Evolutionary conservation across 2,888 invertebrate genomes (phyloP), one percentile per base, ranked within the genome.

Genomic region (Nysson spinosus): DNA sequence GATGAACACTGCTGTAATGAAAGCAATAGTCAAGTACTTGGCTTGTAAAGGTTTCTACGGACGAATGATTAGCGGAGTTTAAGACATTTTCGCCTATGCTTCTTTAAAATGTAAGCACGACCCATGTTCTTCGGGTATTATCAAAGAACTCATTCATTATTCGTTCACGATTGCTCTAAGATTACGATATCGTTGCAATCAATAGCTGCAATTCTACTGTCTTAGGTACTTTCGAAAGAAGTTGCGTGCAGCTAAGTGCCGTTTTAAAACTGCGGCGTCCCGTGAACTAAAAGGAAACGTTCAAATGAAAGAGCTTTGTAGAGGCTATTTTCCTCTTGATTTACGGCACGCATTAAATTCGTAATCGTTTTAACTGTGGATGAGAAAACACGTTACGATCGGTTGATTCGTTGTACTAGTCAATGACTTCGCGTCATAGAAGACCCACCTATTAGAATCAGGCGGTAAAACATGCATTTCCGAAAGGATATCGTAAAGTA

Each of bases 271-370:
- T 32, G 9, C 51, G 6, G 19, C 39, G 43, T 69, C 19, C 22
- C 14, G 16, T 20, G 20, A 54, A 11, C n/a, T 3, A 30, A 24
- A 19, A 16, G 39, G 50, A 77, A 77, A 77, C 69, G 70, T 69
- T 69, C 69, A 64, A 69, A 55, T 52, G 44, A 54, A 58, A 61
- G 47, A 40, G 69, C 67, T 68, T 75, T 76, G 78, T 77, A 77
- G 47, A 66, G 65, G 42, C 66, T 57, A 69, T 77, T 72, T 50
- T 47, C 52, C 35, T 54, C 42, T 52, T 44, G 49, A 56, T 51
- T 51, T 57, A 26, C 42, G 9, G 43, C 24, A 34, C 35, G 35
- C 34, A 34, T 34, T 17, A 12, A 14, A 12, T 17, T 35, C 35
- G 35, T 7, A 4, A 12, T n/a, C n/a, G 17, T 16, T 35, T 35